Evolutionary conservation across 2,113 vertebrate genomes (phyloP).

Genomic region (Formicarius rufipectus): DNA sequence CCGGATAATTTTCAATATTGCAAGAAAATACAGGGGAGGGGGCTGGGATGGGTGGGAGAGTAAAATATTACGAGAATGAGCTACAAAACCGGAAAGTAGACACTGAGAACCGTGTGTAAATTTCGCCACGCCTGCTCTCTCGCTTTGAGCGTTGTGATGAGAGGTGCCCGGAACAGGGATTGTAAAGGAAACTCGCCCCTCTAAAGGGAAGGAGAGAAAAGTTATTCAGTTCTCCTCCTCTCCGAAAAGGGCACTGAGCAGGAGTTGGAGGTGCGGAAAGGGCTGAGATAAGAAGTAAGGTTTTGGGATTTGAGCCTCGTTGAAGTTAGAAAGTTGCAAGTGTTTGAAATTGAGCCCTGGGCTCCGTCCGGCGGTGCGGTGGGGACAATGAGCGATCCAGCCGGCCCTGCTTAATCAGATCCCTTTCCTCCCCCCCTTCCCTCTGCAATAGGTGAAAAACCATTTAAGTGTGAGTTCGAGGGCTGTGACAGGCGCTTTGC

Average conservation of each 20-base stretch:
- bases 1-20: background rate
- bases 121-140: background rate
- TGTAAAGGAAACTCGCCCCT: background rate
- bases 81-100: background rate
- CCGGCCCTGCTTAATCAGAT: constrained; percentile 31
- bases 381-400: constrained; percentile 3
- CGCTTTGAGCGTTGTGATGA: background rate
- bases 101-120: background rate
- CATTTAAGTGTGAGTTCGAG: constrained; percentile 98
- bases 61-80: constrained; percentile 12
- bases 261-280: background rate
- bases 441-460: constrained; percentile 90
- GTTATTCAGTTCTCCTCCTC: background rate
- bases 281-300: background rate
- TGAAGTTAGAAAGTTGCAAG: constrained; percentile 26
- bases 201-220: background rate
- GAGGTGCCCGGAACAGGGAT: background rate
- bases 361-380: background rate
- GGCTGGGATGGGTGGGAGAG: background rate
- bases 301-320: background rate
- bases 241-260: background rate
- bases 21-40: background rate
- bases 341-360: background rate
- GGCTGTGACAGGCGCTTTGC: constrained; percentile 98
- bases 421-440: background rate